Percentiles rank a stretch among this genome's conserved stretches.
Conservation (phyloP, 2,888 invertebrate genomes). For the Hirudinaria manillensis region DNA sequence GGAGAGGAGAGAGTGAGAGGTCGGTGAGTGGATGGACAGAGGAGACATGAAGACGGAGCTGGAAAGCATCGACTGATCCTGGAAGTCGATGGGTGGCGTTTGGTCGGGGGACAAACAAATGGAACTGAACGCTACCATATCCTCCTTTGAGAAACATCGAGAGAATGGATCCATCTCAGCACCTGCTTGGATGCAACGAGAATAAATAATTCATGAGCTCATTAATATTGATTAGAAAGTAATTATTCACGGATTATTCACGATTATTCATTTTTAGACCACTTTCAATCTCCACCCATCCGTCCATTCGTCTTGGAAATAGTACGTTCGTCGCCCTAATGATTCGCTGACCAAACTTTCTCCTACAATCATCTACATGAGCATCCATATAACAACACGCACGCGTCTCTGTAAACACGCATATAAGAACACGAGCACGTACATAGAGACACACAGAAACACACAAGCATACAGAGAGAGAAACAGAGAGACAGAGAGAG, state of each 20-base stretch:
- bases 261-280: neutral
- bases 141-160: neutral
- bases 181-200: neutral
- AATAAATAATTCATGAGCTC: too few species aligned
- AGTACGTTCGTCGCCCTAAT: neutral
- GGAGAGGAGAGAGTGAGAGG: neutral
- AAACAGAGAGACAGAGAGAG: too few species aligned
- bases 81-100: too few species aligned
- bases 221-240: neutral
- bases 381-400: neutral
- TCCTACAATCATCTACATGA: neutral
- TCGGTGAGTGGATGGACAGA: neutral
- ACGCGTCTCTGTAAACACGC: neutral
- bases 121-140: too few species aligned
- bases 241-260: neutral
- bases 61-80: neutral
- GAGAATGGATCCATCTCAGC: neutral
- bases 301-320: neutral
- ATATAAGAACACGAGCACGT: neutral
- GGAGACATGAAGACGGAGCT: slow-evolving; percentile 11
- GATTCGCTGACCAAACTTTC: too few species aligned
- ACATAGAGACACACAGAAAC: neutral
- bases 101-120: too few species aligned
- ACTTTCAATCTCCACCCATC: neutral
- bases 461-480: neutral